Percentiles rank a stretch among this genome's conserved stretches.
phyloP scores from a whole-genome alignment of 92 coral and sea anemone species.

The Diadumene lineata region DNA sequence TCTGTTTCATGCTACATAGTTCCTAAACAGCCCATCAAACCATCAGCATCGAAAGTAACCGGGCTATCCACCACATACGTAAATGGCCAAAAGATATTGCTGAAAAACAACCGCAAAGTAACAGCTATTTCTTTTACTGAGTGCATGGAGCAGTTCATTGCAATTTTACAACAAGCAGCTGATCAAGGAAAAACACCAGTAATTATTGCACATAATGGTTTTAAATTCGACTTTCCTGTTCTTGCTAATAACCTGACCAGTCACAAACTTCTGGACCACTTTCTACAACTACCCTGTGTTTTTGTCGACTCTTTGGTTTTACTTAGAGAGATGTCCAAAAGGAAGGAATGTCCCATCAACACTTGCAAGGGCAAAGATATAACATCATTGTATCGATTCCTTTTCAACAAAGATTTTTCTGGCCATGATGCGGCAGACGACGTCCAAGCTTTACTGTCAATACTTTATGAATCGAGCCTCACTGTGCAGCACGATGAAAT shows the following conservation, averaged over 20 bases:
- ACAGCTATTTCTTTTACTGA: background rate
- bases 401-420: background rate
- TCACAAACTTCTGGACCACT: background rate
- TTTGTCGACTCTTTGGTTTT: background rate
- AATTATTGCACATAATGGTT: constrained; percentile 40
- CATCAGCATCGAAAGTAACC: constrained; percentile 38
- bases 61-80: constrained; percentile 21
- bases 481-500: background rate
- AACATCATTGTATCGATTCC: background rate
- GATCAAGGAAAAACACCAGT: constrained; percentile 3
- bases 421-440: no score
- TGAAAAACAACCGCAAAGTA: constrained; percentile 31
- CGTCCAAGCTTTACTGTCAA: no score
- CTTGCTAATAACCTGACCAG: background rate
- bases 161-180: no score
- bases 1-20: constrained; percentile 21
- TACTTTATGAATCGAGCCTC: no score
- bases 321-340: background rate
- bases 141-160: constrained; percentile 30
- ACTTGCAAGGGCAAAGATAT: background rate
- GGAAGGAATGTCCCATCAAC: background rate
- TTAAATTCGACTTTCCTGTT: constrained; percentile 34
- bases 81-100: constrained; percentile 30
- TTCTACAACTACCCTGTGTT: background rate
- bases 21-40: constrained; percentile 31